Conservation (phyloP, 2,797 vertebrate species). For the Echiichthys vipera region DNA sequence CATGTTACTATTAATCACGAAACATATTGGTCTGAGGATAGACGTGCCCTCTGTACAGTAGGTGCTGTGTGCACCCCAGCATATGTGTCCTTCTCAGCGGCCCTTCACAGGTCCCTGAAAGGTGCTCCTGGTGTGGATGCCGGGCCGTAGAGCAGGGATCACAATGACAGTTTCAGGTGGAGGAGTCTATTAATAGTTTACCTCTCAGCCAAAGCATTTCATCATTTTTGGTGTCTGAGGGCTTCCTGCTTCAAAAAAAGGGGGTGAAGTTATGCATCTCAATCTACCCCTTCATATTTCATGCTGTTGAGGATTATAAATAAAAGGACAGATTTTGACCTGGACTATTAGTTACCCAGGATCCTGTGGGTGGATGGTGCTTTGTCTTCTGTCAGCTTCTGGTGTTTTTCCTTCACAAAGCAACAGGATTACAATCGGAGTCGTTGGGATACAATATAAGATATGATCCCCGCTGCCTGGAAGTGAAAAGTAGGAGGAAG, state of each 20-base stretch:
- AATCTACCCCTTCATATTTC: conserved; percentile 86
- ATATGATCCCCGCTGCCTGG: conserved; percentile 56
- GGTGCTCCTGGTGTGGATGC: conserved; percentile 75
- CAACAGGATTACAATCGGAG: conserved; percentile 71
- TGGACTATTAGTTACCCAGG: conserved; percentile 84
- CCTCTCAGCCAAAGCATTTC: conserved; percentile 85
- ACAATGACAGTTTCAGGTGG: conserved; percentile 89
- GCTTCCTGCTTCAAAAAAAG: conserved; percentile 82
- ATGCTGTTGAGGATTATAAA: conserved; percentile 84
- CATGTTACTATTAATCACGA: conserved; percentile 57
- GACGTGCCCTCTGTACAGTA: conserved; percentile 33
- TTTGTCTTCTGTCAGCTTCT: conserved; percentile 79
- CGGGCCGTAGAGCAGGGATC: conserved; percentile 77
- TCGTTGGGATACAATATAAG: conserved; percentile 62
- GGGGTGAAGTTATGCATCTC: conserved; percentile 82
- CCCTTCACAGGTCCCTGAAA: conserved; percentile 66
- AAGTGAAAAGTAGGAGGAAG: conserved; percentile 49
- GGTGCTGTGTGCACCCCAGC: conserved; percentile 45
- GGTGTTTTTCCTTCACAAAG: conserved; percentile 67
- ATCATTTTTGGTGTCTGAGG: conserved; percentile 86
- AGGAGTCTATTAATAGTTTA: conserved; percentile 90
- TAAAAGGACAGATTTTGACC: conserved; percentile 84
- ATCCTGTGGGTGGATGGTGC: conserved; percentile 76
- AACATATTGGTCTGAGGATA: conserved; percentile 39
- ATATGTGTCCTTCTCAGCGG: conserved; percentile 68